Percentiles rank a stretch among this genome's conserved stretches.
Evolutionary conservation across 1,140 invertebrate species (phyloP).

Genomic region (Heterodera schachtii): DNA sequence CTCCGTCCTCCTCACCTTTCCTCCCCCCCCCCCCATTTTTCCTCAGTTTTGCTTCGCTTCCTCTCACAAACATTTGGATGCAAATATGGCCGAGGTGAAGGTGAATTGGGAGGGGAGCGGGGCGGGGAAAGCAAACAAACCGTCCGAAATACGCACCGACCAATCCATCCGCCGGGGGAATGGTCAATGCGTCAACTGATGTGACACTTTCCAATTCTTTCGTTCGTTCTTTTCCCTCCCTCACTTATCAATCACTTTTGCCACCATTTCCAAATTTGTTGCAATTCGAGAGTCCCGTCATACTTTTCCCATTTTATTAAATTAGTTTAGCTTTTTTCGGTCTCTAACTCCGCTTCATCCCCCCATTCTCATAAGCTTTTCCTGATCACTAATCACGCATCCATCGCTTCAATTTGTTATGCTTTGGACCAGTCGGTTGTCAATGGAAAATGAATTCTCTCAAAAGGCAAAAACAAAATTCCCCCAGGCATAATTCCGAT

Average conservation of each 20-base stretch:
- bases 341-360: too few relatives aligned
- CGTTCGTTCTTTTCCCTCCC: too few relatives aligned
- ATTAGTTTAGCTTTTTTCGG: too few relatives aligned
- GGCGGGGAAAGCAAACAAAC: neutral
- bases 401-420: neutral
- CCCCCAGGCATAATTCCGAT: neutral
- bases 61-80: neutral
- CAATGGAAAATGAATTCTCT: neutral
- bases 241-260: too few relatives aligned
- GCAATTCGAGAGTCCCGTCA: too few relatives aligned
- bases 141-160: neutral
- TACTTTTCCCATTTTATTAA: too few relatives aligned
- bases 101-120: neutral
- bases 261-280: too few relatives aligned
- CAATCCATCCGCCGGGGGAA: neutral
- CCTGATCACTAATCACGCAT: neutral
- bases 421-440: neutral
- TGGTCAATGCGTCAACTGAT: neutral
- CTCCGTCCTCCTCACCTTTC: too few relatives aligned
- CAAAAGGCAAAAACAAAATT: neutral
- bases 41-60: neutral
- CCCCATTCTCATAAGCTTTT: too few relatives aligned
- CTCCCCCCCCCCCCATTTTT: too few relatives aligned
- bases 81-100: neutral
- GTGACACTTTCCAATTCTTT: conserved; percentile 14